Conservation (phyloP, 2,113 vertebrate genomes). For the Grallaria varia region DNA sequence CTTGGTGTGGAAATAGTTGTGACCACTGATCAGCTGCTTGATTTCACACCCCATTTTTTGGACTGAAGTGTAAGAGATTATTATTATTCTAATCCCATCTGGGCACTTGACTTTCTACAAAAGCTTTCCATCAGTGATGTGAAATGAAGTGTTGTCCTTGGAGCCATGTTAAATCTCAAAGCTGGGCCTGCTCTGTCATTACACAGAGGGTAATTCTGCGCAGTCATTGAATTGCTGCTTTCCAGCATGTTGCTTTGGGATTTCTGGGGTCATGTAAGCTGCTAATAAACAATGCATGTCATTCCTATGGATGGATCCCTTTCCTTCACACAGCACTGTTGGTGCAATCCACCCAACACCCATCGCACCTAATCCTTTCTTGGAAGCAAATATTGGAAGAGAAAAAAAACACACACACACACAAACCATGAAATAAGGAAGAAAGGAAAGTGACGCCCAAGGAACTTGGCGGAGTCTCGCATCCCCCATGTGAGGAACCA, state of each 20-base stretch:
- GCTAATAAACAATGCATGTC: background rate
- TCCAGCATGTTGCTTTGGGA: background rate
- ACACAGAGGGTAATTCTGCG: background rate
- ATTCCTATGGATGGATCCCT: background rate
- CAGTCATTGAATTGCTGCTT: background rate
- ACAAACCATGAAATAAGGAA: background rate
- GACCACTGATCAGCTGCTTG: background rate
- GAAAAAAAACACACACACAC: background rate
- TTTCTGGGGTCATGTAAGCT: background rate
- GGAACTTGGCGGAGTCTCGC: background rate
- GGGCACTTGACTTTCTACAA: background rate
- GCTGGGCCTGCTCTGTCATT: background rate
- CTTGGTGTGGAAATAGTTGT: background rate
- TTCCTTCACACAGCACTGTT: background rate
- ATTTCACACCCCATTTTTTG: constrained; percentile 13
- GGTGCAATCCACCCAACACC: background rate
- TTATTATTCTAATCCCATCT: background rate
- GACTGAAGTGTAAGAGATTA: background rate
- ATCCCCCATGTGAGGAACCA: background rate
- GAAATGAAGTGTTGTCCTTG: background rate
- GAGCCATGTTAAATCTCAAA: background rate
- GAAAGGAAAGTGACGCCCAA: constrained; percentile 7
- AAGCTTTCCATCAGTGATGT: background rate
- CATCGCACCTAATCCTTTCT: constrained; percentile 30
- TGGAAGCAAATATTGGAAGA: constrained; percentile 31